Evolutionary conservation across 2,113 vertebrate species (phyloP).

Genomic region (Pseudorectes ferrugineus): DNA sequence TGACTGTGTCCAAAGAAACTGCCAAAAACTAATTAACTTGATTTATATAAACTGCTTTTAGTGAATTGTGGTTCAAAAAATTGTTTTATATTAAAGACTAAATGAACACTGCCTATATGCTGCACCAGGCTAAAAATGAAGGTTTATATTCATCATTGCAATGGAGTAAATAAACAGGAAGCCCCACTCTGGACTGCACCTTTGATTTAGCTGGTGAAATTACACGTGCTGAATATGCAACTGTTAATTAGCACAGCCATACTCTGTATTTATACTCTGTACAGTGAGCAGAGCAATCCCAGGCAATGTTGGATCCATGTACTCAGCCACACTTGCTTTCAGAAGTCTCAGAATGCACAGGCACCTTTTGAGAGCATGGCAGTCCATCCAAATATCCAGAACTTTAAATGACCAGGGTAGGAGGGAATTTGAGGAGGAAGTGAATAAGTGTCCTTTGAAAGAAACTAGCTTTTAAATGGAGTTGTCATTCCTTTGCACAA

Average conservation of each 20-base stretch:
- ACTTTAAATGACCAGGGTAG: not conserved
- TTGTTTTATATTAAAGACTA: slow-evolving; percentile 14
- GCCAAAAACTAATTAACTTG: slow-evolving; percentile 21
- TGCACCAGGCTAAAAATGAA: slow-evolving; percentile 5
- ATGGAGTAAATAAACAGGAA: not conserved
- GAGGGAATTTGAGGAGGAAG: not conserved
- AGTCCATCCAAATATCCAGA: not conserved
- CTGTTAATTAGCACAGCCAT: slow-evolving; percentile 41
- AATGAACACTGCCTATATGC: slow-evolving; percentile 37
- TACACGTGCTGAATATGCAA: slow-evolving; percentile 15
- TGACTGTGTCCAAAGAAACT: slow-evolving; percentile 39
- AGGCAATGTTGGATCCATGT: not conserved
- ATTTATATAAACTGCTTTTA: slow-evolving; percentile 18
- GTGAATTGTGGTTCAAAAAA: not conserved
- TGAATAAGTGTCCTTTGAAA: slow-evolving; percentile 56
- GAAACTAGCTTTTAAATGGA: not conserved
- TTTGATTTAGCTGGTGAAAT: slow-evolving; percentile 17
- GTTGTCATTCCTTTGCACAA: slow-evolving; percentile 60
- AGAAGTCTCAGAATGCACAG: not conserved
- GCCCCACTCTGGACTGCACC: not conserved
- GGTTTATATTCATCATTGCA: not conserved
- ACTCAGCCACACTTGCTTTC: slow-evolving; percentile 20
- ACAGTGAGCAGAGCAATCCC: slow-evolving; percentile 16
- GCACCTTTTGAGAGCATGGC: not conserved
- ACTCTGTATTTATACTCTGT: slow-evolving; percentile 48